Percentiles rank a stretch among this genome's conserved stretches.
Conservation (phyloP, 2,113 vertebrate species). For the Odontophorus gujanensis region DNA sequence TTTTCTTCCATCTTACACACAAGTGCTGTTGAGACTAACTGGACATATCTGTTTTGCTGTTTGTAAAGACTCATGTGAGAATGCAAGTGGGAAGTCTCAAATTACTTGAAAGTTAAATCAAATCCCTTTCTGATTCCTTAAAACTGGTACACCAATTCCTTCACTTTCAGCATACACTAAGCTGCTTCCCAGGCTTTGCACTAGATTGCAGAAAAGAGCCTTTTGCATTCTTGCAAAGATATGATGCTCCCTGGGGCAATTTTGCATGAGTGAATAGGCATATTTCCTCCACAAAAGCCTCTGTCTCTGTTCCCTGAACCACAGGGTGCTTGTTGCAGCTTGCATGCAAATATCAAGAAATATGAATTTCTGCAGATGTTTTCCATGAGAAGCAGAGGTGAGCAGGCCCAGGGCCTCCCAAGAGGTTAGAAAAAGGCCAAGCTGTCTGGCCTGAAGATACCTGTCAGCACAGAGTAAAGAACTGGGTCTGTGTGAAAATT, state of each 20-base stretch:
- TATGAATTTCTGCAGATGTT: conserved; percentile 24
- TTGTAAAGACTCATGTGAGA: not conserved
- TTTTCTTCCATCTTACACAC: not conserved
- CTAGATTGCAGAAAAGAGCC: not conserved
- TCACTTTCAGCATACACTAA: not conserved
- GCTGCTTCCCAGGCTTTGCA: not conserved
- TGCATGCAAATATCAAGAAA: not conserved
- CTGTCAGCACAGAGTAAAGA: not conserved
- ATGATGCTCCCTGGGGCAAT: not conserved
- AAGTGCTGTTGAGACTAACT: not conserved
- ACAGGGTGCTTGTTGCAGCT: conserved; percentile 2
- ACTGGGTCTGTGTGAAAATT: not conserved
- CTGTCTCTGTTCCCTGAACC: not conserved
- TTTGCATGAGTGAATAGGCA: not conserved
- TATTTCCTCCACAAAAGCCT: not conserved
- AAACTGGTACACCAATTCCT: not conserved
- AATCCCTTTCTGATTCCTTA: not conserved
- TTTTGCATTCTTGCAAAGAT: not conserved
- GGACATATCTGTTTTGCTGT: accelerated
- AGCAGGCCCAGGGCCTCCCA: not conserved
- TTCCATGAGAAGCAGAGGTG: not conserved
- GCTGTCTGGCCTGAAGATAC: not conserved
- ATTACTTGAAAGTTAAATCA: not conserved
- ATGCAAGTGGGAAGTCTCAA: not conserved
- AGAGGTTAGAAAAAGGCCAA: not conserved